Percentiles rank a stretch among this genome's conserved stretches.
Conservation (phyloP, 2,797 vertebrate genomes). For the Astyanax mexicanus region DNA sequence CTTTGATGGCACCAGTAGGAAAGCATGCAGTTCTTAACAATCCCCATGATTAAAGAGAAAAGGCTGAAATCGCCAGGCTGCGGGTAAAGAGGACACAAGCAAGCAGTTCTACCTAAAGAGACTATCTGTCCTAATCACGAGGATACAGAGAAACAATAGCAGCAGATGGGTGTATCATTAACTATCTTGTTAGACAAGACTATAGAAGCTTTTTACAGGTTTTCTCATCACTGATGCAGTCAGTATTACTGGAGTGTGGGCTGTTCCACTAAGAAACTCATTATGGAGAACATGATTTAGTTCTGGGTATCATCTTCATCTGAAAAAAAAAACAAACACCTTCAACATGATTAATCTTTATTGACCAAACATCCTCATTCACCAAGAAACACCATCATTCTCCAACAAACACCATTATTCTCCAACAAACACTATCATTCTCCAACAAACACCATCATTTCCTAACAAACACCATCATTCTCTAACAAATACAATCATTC, state of each 20-base stretch:
- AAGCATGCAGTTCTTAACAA: conserved; percentile 14
- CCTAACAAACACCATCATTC: too few relatives aligned
- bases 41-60: conserved; percentile 27
- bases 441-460: too few relatives aligned
- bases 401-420: too few relatives aligned
- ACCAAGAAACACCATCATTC: too few relatives aligned
- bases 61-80: neutral
- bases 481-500: too few relatives aligned
- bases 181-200: neutral
- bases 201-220: neutral
- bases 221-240: neutral
- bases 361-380: too few relatives aligned
- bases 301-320: too few relatives aligned
- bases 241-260: neutral
- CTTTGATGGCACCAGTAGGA: neutral
- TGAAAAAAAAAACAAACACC: too few relatives aligned
- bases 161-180: neutral
- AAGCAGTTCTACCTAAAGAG: neutral
- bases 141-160: neutral
- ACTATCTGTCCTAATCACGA: conserved; percentile 20
- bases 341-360: too few relatives aligned
- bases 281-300: neutral
- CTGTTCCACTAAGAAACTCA: neutral
- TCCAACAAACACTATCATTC: too few relatives aligned
- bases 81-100: neutral